phyloP scores from a whole-genome alignment of 2,888 invertebrate genomes.

The Labia minor region DNA sequence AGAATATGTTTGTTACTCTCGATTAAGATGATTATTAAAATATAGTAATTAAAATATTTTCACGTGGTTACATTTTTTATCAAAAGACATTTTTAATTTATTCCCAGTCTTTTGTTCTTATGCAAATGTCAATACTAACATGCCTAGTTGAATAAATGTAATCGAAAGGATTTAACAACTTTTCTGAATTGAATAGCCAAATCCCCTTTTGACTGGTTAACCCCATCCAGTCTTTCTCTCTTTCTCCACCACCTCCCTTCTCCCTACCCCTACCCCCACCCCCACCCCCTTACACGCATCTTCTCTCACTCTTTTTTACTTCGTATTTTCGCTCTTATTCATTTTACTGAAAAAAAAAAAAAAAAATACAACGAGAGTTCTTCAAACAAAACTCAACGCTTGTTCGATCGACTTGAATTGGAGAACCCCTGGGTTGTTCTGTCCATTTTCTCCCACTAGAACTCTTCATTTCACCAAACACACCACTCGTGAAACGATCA shows the following conservation, averaged over 20 bases:
- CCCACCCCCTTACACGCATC: not conserved
- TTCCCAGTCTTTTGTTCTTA: not conserved
- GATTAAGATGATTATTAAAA: too few relatives aligned
- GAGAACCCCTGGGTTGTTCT: not conserved
- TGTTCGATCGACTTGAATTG: not conserved
- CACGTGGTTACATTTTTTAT: too few relatives aligned
- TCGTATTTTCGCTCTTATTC: not conserved
- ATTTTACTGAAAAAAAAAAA: not conserved
- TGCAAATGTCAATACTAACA: not conserved
- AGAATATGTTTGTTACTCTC: too few relatives aligned
- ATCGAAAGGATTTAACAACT: not conserved
- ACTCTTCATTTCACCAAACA: not conserved
- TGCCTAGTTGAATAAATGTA: not conserved
- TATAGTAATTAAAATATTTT: too few relatives aligned
- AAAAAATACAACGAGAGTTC: not conserved
- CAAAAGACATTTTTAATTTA: too few relatives aligned
- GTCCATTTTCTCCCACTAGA: not conserved
- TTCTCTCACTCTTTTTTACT: not conserved
- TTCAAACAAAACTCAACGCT: not conserved
- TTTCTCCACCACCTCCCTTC: not conserved
- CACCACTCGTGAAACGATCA: not conserved
- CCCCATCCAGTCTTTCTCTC: too few relatives aligned
- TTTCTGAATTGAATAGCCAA: conserved; percentile 7
- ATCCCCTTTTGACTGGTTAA: conserved; percentile 1
- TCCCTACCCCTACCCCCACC: not conserved